A percentile compares a stretch with the other conserved stretches of the same genome.
phyloP scores from a whole-genome alignment of 1,140 invertebrate species.

The Euglossa dilemma region DNA sequence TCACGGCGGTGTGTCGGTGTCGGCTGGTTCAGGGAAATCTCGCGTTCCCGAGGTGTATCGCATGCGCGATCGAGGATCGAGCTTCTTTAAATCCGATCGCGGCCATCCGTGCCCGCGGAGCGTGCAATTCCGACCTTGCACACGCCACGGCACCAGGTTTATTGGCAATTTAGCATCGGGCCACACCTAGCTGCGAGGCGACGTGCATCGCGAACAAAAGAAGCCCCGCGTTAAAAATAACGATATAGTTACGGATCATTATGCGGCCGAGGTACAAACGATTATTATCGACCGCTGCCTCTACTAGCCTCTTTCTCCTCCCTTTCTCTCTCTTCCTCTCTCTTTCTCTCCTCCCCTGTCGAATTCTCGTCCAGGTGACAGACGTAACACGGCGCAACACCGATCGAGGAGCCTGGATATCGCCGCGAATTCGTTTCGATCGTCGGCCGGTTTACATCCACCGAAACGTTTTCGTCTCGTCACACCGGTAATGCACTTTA shows the following conservation, averaged over 20 bases:
- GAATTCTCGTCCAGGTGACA: not conserved
- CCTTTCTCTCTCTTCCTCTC: not conserved
- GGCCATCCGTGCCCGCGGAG: conserved; percentile 38
- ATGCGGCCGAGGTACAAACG: conserved; percentile 51
- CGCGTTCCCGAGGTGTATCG: not conserved
- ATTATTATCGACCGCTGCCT: conserved; percentile 52
- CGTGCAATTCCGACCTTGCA: conserved; percentile 66
- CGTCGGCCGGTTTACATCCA: not conserved
- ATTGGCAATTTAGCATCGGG: conserved; percentile 63
- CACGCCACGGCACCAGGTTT: conserved; percentile 53
- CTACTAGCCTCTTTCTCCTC: not conserved
- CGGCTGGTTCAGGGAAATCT: conserved; percentile 5
- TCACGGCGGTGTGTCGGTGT: not conserved
- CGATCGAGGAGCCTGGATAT: no score
- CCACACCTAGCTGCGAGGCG: conserved; percentile 62
- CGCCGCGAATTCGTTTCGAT: conserved; percentile 3
- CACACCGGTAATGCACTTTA: conserved; percentile 51
- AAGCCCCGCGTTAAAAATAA: conserved; percentile 55
- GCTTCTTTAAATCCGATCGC: conserved; percentile 37
- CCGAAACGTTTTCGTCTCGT: conserved; percentile 31
- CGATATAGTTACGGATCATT: conserved; percentile 67
- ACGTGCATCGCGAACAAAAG: conserved; percentile 66
- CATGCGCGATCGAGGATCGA: conserved; percentile 22
- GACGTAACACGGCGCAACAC: accelerated
- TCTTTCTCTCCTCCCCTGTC: no score